Conservation (phyloP, 2,113 vertebrate genomes). For the Anthoscopus minutus region DNA sequence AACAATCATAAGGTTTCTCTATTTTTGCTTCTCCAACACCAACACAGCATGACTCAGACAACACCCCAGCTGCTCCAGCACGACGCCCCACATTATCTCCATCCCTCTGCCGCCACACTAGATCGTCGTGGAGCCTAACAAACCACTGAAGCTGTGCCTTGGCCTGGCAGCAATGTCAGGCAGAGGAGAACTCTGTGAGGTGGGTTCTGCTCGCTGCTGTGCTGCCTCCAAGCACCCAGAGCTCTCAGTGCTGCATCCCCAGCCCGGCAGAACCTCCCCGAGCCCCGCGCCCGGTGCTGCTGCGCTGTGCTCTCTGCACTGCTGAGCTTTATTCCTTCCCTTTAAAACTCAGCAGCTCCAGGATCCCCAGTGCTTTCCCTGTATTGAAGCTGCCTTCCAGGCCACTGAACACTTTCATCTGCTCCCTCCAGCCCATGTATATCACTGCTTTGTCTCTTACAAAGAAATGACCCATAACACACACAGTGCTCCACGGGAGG, state of each 20-base stretch:
- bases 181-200: not conserved
- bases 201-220: not conserved
- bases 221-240: not conserved
- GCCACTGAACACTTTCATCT: not conserved
- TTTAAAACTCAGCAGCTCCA: not conserved
- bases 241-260: too few relatives aligned
- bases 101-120: accelerated
- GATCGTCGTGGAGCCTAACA: accelerated
- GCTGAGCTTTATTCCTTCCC: not conserved
- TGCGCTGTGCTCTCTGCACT: not conserved
- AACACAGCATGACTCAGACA: not conserved
- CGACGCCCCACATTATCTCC: not conserved
- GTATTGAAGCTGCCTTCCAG: not conserved
- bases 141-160: not conserved
- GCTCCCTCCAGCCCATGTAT: not conserved
- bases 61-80: not conserved
- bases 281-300: accelerated
- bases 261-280: not conserved
- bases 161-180: not conserved
- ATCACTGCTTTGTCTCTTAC: not conserved
- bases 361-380: not conserved
- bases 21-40: too few relatives aligned
- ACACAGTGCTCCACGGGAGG: not conserved
- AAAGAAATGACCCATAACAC: not conserved
- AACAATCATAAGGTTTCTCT: too few relatives aligned